Percentiles rank a stretch among this genome's conserved stretches.
These are phyloP conservation scores for Aplysia californica DNA, from an alignment of 1,140 invertebrate species.

Conservation along the genomic window DNA sequence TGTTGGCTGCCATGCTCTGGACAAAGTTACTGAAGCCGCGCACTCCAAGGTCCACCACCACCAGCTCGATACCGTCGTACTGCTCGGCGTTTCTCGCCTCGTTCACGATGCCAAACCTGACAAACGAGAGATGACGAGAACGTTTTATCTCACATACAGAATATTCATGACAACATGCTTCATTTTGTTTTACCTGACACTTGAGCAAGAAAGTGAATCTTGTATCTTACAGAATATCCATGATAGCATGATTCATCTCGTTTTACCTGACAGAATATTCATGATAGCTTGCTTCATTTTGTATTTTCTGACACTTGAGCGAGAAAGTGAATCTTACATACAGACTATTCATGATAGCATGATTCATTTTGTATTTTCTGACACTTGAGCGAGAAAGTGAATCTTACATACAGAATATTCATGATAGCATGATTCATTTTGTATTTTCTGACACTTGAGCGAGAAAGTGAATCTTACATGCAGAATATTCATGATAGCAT, in stretches of 20 bases:
- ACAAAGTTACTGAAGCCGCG: conserved; percentile 14
- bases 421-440: no score
- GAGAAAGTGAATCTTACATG: no score
- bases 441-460: no score
- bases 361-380: no score
- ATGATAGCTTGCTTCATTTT: no score
- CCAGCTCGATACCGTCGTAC: conserved; percentile 20
- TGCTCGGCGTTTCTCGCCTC: conserved; percentile 12
- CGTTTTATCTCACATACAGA: background rate
- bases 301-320: no score
- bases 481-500: no score
- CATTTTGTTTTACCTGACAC: background rate
- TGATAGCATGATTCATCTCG: background rate
- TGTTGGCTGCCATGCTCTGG: background rate
- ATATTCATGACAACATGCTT: background rate
- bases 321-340: no score
- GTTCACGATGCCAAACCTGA: conserved; percentile 21
- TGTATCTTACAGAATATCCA: background rate
- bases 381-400: no score
- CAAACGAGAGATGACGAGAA: background rate
- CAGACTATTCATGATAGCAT: no score
- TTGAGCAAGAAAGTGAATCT: background rate
- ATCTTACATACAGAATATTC: no score
- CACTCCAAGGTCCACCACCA: conserved; percentile 30
- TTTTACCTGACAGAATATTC: background rate